A percentile compares a stretch with the other conserved stretches of the same genome.
Evolutionary conservation across 35 echinoderm and acorn worm genomes (phyloP).

Genomic region (Apostichopus parvimensis): DNA sequence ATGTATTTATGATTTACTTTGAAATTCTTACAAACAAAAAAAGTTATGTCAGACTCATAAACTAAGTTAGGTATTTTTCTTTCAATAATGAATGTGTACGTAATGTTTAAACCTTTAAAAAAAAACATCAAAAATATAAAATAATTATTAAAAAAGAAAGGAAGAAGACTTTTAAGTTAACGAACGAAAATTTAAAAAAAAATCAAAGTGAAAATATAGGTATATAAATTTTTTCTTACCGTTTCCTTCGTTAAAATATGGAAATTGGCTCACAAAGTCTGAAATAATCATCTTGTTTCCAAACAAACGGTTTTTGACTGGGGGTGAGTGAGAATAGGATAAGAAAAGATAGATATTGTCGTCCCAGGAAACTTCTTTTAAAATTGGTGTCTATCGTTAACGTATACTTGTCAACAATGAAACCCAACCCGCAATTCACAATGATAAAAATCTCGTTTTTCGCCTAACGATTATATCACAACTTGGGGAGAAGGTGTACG

Average conservation of each 20-base stretch:
- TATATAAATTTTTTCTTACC: slow-evolving; percentile 19
- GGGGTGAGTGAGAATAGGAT: background rate
- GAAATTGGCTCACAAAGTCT: slow-evolving; percentile 53
- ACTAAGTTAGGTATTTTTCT: too few relatives aligned
- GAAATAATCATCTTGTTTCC: slow-evolving; percentile 45
- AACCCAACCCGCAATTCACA: background rate
- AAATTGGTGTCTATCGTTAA: too few relatives aligned
- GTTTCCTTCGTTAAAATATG: slow-evolving; percentile 47
- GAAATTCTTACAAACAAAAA: too few relatives aligned
- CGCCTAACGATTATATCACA: background rate
- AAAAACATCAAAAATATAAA: too few relatives aligned
- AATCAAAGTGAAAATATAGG: background rate
- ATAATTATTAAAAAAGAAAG: too few relatives aligned
- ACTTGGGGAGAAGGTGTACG: background rate
- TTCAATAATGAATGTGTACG: too few relatives aligned
- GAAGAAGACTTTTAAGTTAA: background rate
- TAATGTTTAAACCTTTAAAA: too few relatives aligned
- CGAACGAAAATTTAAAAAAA: background rate
- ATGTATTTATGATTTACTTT: too few relatives aligned
- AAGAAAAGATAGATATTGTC: background rate
- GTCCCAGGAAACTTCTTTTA: background rate
- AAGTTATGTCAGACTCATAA: too few relatives aligned
- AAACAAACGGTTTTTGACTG: background rate
- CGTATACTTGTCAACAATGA: background rate
- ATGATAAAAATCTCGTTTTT: background rate